Evolutionary conservation across 2,113 vertebrate genomes (phyloP), one percentile per base, ranked within the genome.

Genomic region (Pyxicephalus adspersus): DNA sequence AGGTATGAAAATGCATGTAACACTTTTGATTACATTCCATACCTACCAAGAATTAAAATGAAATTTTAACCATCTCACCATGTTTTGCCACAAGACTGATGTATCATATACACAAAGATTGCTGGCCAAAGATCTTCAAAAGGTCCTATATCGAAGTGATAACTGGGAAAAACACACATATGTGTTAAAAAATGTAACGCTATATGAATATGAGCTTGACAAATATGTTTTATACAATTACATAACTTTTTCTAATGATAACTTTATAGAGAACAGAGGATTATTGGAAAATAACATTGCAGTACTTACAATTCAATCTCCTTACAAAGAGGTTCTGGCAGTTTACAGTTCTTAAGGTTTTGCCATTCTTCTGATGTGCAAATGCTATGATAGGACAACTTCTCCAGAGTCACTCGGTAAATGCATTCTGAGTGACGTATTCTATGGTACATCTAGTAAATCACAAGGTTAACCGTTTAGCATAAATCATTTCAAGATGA

Each of bases 341-440:
- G 94, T 72, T 86, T 93, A 87, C 96, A 95, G 71, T 87, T 91
- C 88, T 95, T 94, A 64, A 99, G 96, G 83, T 93, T 95, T 87
- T 97, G 96, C 95, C 95, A 98, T 87, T 99, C 98, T 84, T 99
- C 98, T 0, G 95, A 93, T 2, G 98, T 97, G 85, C 98, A 99
- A 84, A 99, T 95, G 89, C 96, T 99, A 84, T 99, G 98, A 85
- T 99, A 99, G 9, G 98, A 98, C 55, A 99, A 92, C 83, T 99
- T 99, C 86, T 99, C 98, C 96, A 99, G 96, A 0, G 98, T 99
- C 67, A 99, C 98, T 83, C 98, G 95, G 88, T 99, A 99, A 88
- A 99, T 99, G 90, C 97, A 99, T 91, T 99, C 98, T 11, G 98
- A 99, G 89, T 99, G 98, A 73, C 96, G 96, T 84, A 99, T 98